These are phyloP conservation scores for Urocolius indicus DNA, from an alignment of 2,113 vertebrate species.

Conservation along the genomic window DNA sequence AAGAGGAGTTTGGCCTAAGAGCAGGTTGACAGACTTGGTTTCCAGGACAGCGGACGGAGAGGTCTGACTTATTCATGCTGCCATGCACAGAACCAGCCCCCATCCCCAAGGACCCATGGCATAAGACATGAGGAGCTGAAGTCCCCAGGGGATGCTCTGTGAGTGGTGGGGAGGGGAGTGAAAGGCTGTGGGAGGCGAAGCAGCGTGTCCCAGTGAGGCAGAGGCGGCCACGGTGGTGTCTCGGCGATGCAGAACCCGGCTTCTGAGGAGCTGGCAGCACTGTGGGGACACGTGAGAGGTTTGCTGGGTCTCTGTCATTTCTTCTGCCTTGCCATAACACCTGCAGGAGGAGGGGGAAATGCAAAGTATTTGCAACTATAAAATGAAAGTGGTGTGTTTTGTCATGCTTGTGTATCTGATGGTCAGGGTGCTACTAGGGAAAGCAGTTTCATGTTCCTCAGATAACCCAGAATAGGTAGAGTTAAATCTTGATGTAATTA, in stretches of 20 bases:
- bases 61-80: not conserved
- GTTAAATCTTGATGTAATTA: not conserved
- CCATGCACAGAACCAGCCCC: accelerated
- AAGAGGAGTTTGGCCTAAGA: conserved; percentile 7
- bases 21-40: not conserved
- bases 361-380: not conserved
- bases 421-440: not conserved
- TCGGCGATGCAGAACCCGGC: not conserved
- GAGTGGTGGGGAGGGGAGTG: not conserved
- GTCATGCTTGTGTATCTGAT: not conserved
- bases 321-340: conserved; percentile 58
- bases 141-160: not conserved
- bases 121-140: not conserved
- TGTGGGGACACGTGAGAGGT: accelerated
- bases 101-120: accelerated
- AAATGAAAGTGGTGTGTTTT: not conserved
- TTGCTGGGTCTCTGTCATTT: not conserved
- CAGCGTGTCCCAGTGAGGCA: not conserved
- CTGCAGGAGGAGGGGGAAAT: conserved; percentile 45
- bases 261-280: not conserved
- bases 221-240: not conserved
- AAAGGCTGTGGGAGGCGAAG: not conserved
- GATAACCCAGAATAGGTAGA: not conserved
- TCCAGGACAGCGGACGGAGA: not conserved
- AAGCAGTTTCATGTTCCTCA: not conserved